A percentile compares a stretch with the other conserved stretches of the same genome.
These are phyloP conservation scores for Tetrao urogallus DNA, from an alignment of 2,113 vertebrate genomes.

Conservation along the genomic window DNA sequence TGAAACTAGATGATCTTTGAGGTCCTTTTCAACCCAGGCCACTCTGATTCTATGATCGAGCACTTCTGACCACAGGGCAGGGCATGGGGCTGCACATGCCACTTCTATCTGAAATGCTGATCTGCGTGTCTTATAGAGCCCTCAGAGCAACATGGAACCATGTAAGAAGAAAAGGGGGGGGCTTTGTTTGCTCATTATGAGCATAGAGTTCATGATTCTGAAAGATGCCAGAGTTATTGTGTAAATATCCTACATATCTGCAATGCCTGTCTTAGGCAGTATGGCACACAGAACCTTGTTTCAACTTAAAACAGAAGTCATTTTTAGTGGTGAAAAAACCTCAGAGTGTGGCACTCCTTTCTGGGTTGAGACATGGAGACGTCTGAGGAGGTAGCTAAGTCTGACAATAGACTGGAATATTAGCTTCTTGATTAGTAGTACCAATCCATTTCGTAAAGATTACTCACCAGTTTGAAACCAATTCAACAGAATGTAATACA, in stretches of 20 bases:
- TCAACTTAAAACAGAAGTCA: background rate
- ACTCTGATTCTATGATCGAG: background rate
- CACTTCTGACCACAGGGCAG: conserved; percentile 8
- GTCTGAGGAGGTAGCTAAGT: background rate
- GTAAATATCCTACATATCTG: background rate
- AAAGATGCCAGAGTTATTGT: background rate
- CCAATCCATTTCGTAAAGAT: background rate
- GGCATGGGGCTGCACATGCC: background rate
- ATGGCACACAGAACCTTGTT: background rate
- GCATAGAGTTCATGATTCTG: background rate
- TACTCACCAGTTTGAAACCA: conserved; percentile 16
- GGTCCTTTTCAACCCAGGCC: too few species aligned
- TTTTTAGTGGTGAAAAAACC: background rate
- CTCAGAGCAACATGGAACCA: background rate
- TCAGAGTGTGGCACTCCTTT: background rate
- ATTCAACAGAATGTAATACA: background rate
- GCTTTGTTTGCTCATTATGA: background rate
- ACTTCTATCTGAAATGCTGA: background rate
- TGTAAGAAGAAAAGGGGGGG: background rate
- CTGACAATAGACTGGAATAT: background rate
- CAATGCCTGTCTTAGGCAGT: background rate
- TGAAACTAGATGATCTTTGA: too few species aligned
- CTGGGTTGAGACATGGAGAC: background rate
- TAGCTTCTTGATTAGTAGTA: conserved; percentile 1
- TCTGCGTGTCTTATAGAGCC: conserved; percentile 17